These are phyloP conservation scores for Natator depressus DNA, from an alignment of 2,113 vertebrate species.

Conservation along the genomic window DNA sequence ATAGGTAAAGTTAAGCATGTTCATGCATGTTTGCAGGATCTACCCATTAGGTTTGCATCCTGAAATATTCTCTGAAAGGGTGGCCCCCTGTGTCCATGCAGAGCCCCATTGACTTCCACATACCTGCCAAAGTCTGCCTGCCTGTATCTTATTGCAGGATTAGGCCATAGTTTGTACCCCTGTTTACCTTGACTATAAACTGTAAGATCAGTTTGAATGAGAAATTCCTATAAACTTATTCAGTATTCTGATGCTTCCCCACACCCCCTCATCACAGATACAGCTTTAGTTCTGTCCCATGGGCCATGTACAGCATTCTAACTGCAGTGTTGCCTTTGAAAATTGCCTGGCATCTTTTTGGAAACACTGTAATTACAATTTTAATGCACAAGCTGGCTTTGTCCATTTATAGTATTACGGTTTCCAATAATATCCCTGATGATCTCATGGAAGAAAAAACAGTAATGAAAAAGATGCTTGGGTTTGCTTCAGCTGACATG, in stretches of 20 bases:
- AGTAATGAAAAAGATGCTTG: constrained; percentile 46
- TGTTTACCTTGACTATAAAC: constrained; percentile 2
- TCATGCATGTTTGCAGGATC: fast-evolving
- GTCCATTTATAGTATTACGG: constrained; percentile 49
- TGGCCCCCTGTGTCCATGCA: too few relatives aligned
- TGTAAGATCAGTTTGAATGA: not conserved
- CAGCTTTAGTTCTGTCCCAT: not conserved
- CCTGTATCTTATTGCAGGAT: not conserved
- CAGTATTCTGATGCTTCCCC: not conserved
- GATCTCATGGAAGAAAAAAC: constrained; percentile 64
- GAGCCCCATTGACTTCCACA: not conserved
- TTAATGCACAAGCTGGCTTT: constrained; percentile 55
- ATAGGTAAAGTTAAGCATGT: fast-evolving
- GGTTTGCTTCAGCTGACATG: constrained; percentile 18
- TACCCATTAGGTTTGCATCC: not conserved
- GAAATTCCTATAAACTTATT: not conserved
- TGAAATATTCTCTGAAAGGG: not conserved
- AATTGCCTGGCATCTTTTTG: constrained; percentile 31
- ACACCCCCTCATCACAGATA: not conserved
- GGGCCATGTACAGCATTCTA: not conserved
- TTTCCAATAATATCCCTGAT: constrained; percentile 62
- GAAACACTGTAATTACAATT: constrained; percentile 50
- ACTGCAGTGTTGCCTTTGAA: constrained; percentile 22
- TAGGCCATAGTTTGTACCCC: not conserved
- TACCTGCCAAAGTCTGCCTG: not conserved